Percentiles rank a stretch among this genome's conserved stretches.
phyloP scores from a whole-genome alignment of 2,113 vertebrate genomes.

The Pelmatolapia mariae region DNA sequence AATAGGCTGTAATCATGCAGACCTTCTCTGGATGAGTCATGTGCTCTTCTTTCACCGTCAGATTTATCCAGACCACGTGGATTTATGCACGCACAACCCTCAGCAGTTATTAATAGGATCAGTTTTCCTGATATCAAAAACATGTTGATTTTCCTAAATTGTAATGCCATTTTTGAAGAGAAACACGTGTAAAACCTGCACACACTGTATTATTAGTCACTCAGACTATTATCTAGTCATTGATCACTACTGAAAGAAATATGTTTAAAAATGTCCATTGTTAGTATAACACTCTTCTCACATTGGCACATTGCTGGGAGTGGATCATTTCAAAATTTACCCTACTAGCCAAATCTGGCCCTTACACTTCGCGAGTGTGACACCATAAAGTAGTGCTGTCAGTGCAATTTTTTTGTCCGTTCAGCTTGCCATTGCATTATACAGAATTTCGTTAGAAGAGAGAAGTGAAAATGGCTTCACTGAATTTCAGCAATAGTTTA shows the following conservation, averaged over 20 bases:
- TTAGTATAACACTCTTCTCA: background rate
- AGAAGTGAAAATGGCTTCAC: background rate
- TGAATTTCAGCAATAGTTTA: background rate
- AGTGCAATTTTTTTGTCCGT: background rate
- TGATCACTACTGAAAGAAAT: background rate
- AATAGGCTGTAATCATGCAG: background rate
- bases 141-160: background rate
- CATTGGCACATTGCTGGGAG: background rate
- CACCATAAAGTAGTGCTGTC: background rate
- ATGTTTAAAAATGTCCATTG: fast-evolving
- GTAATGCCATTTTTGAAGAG: background rate
- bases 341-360: fast-evolving
- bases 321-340: background rate
- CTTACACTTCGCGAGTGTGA: background rate
- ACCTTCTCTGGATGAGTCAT: fast-evolving
- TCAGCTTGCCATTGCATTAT: background rate
- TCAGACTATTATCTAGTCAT: background rate
- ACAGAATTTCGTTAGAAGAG: fast-evolving
- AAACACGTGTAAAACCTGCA: background rate
- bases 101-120: background rate
- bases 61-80: background rate
- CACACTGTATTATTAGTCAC: background rate
- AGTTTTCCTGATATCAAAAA: background rate
- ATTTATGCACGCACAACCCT: background rate
- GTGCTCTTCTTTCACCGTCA: background rate